phyloP scores from a whole-genome alignment of 2,888 invertebrate genomes.

The Maniola hyperantus region DNA sequence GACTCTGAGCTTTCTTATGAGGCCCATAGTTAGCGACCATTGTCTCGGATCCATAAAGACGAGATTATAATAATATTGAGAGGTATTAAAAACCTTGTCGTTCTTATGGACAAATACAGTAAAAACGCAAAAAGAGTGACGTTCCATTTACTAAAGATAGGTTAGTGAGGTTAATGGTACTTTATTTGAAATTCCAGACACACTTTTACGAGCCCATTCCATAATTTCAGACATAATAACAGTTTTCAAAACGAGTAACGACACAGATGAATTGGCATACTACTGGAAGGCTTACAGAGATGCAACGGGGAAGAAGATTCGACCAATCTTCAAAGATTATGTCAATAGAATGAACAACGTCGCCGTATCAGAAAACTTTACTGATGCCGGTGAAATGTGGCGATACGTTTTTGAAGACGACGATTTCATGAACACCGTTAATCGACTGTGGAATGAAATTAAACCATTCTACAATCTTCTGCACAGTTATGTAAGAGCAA shows the following conservation, averaged over 20 bases:
- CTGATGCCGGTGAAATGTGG: slow-evolving; percentile 77
- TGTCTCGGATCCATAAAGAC: too few relatives aligned
- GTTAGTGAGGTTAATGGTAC: neutral
- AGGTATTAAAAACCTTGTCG: too few relatives aligned
- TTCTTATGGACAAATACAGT: too few relatives aligned
- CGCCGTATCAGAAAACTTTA: slow-evolving; percentile 78
- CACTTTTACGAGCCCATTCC: slow-evolving; percentile 1
- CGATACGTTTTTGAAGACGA: slow-evolving; percentile 72
- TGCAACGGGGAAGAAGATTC: slow-evolving; percentile 84
- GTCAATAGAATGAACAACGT: slow-evolving; percentile 84
- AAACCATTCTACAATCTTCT: slow-evolving; percentile 85
- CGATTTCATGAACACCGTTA: slow-evolving; percentile 67
- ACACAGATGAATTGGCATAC: slow-evolving; percentile 84
- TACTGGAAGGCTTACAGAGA: slow-evolving; percentile 87
- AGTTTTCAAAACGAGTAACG: slow-evolving; percentile 74
- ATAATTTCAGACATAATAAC: slow-evolving; percentile 63
- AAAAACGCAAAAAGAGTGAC: neutral
- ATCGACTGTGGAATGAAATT: slow-evolving; percentile 81
- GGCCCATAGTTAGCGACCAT: too few relatives aligned
- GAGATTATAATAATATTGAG: too few relatives aligned
- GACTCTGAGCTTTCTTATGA: too few relatives aligned
- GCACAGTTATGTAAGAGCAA: slow-evolving; percentile 84
- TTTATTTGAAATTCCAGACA: slow-evolving; percentile 13
- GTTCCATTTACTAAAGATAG: too few relatives aligned
- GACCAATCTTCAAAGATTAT: slow-evolving; percentile 83